These are phyloP conservation scores for Menidia beryllina DNA, from an alignment of 2,113 vertebrate genomes.

Conservation along the genomic window DNA sequence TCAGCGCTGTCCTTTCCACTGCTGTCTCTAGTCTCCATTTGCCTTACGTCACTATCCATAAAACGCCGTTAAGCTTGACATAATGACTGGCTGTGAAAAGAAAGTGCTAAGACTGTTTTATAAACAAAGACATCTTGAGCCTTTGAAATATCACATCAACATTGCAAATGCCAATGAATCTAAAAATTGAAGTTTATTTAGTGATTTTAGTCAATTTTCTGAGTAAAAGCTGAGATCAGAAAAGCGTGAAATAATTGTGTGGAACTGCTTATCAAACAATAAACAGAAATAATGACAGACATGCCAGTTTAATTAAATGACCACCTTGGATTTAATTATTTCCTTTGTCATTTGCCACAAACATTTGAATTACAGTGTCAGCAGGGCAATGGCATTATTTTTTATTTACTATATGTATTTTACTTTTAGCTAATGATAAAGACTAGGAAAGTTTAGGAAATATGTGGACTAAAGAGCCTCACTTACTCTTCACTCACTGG, in stretches of 20 bases:
- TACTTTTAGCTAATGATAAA: slow-evolving; percentile 1
- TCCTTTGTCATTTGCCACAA: neutral
- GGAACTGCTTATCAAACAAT: neutral
- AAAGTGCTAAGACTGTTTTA: no score
- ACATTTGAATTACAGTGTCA: neutral
- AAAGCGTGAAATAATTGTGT: neutral
- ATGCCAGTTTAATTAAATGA: neutral
- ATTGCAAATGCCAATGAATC: no score
- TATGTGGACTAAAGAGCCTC: neutral
- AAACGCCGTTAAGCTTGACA: no score
- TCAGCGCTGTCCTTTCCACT: no score
- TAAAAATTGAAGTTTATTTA: no score
- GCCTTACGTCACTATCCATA: no score
- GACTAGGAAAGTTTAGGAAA: slow-evolving; percentile 1
- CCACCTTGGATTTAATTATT: neutral
- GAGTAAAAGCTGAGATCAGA: neutral
- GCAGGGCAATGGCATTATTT: neutral
- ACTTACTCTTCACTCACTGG: neutral
- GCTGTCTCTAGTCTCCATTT: no score
- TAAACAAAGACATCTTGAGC: no score
- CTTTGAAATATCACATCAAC: no score
- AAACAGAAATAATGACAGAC: neutral
- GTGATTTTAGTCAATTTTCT: no score
- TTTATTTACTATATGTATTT: neutral
- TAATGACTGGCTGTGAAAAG: no score